Evolutionary conservation across 2,888 invertebrate species (phyloP), one percentile per base, ranked within the genome.

Genomic region (Euclidia mi): DNA sequence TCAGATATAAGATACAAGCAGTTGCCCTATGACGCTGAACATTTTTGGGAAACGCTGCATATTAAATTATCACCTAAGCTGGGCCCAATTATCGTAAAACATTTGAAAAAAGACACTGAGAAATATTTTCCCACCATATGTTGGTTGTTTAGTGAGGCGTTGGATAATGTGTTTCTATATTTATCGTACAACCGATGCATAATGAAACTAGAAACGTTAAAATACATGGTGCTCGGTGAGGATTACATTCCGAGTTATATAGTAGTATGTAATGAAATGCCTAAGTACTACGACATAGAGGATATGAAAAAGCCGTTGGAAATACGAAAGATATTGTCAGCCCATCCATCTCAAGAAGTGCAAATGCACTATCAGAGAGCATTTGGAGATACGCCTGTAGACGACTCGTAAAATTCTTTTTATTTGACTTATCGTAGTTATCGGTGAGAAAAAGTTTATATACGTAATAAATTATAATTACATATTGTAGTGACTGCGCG

Each of bases 341-440:
- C 57, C n/a, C 70, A 78, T 65, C 64, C 76, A 18, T 73, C 74
- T 25, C 40, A 61, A 28, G 74, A 76, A 28, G 65, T 80, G 11
- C 65, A 71, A 44, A 59, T 74, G 60, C 70, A 79, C 66, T 79
- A 66, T 46, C 50, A 63, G 44, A 45, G 58, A 31, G 43, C 50
- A 18, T 65, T 65, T 32, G 29, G 37, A 12, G 2, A 49, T 25
- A 9, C 45, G 14, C 2, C 34, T 6, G 14, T n/a, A n/a, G n/a
- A n/a, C n/a, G n/a, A n/a, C n/a, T n/a, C n/a, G n/a, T n/a, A n/a
- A n/a, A n/a, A n/a, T n/a, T n/a, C n/a, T n/a, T n/a, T n/a, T n/a
- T n/a, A n/a, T n/a, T n/a, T n/a, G n/a, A n/a, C n/a, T n/a, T n/a
- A n/a, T n/a, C n/a, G n/a, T n/a, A n/a, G n/a, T n/a, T n/a, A n/a